phyloP scores from a whole-genome alignment of 2,888 invertebrate genomes.

The Cremastobaeus sp. region DNA sequence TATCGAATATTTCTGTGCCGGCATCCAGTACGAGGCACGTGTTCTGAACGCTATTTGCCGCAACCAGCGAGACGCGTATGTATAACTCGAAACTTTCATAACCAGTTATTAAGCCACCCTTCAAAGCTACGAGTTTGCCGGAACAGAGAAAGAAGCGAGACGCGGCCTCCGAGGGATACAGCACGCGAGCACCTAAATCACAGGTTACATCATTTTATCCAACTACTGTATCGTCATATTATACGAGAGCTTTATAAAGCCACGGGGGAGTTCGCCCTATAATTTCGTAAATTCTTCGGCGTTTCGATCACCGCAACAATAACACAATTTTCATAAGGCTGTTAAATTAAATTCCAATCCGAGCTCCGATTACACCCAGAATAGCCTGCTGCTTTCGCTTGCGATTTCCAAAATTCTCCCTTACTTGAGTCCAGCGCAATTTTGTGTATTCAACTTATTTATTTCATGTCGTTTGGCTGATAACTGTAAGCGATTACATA shows the following conservation, averaged over 20 bases:
- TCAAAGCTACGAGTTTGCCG: conserved; percentile 41
- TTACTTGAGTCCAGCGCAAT: too few relatives aligned
- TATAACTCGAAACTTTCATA: conserved; percentile 70
- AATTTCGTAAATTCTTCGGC: conserved; percentile 52
- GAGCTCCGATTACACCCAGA: too few relatives aligned
- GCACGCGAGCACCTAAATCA: conserved; percentile 67
- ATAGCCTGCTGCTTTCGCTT: too few relatives aligned
- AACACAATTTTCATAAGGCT: conserved; percentile 19
- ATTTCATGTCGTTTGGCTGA: too few relatives aligned
- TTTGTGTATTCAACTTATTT: too few relatives aligned
- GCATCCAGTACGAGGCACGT: conserved; percentile 64
- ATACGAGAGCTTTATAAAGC: conserved; percentile 58
- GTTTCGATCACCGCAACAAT: conserved; percentile 46
- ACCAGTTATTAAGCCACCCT: conserved; percentile 75
- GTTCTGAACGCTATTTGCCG: conserved; percentile 29
- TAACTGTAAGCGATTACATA: too few relatives aligned
- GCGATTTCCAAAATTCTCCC: too few relatives aligned
- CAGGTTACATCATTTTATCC: conserved; percentile 65
- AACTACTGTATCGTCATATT: conserved; percentile 62
- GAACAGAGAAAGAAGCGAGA: conserved; percentile 49
- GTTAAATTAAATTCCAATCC: conserved; percentile 8
- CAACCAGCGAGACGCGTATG: conserved; percentile 41
- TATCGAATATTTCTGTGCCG: conserved; percentile 58
- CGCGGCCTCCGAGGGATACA: conserved; percentile 39
- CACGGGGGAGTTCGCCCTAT: conserved; percentile 52